Evolutionary conservation across 2,797 vertebrate species (phyloP), one percentile per base, ranked within the genome.

Genomic region (Scarus forsteni): DNA sequence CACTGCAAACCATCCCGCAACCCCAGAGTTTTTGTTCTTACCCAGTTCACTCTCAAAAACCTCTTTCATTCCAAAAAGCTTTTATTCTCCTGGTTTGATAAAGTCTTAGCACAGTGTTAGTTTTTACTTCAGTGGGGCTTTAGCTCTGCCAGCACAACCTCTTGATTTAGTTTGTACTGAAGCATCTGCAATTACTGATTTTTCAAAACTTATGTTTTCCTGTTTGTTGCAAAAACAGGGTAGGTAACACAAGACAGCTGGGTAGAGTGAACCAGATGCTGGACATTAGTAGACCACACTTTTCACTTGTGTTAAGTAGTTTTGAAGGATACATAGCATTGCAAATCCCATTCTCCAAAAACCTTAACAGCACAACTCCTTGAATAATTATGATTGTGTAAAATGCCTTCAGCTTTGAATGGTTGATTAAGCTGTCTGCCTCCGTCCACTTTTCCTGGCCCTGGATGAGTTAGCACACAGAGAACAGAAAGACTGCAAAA

Each of bases 361-460:
- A 15, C 11, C 27, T 53, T 10, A 84, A 0, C 35, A 73, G 0
- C 35, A 80, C 13, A 2, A 38, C 56, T 9, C 12, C 64, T 35
- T 67, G 36, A 44, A 88, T 84, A 8, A 4, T 2, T 16, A 39
- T 0, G 0, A 81, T 62, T 38, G 60, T 74, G 15, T 53, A 10
- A 16, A 84, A 79, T 0, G 63, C 78, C 53, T 52, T 78, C 6
- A 11, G 66, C 51, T 84, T 88, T 13, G 54, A 46, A 0, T 45
- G 64, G 62, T 76, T 52, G 6, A 51, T n/a, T 1, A 6, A n/a
- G 16, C 48, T 50, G 15, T 7, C 18, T 63, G 45, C 9, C 10
- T 2, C 7, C 0, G 0, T 27, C 27, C 10, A 1, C 10, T 15
- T 71, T 46, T 5, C 52, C 57, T 11, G 75, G 75, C n/a, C 64